Percentiles rank a stretch among this genome's conserved stretches.
These are phyloP conservation scores for Octonoba sinensis DNA, from an alignment of 2,888 invertebrate species.

Conservation along the genomic window DNA sequence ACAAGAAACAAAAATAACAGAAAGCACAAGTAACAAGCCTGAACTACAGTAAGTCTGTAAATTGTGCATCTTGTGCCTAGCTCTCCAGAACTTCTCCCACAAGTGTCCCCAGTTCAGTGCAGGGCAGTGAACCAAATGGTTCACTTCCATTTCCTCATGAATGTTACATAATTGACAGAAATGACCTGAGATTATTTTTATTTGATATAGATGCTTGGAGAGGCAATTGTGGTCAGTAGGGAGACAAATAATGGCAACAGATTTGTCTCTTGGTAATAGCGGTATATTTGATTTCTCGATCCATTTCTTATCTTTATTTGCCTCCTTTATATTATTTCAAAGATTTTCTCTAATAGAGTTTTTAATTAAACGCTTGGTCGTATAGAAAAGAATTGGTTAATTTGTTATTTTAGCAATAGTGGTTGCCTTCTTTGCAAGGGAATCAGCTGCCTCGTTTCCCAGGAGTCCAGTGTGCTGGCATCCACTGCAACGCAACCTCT, in stretches of 20 bases:
- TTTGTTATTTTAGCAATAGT: neutral
- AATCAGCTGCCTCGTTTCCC: neutral
- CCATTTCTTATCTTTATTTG: neutral
- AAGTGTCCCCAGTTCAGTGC: neutral
- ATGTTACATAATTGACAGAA: neutral
- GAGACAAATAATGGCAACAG: neutral
- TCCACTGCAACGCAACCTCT: neutral
- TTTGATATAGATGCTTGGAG: neutral
- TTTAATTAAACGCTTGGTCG: neutral
- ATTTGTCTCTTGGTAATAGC: neutral
- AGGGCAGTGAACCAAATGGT: neutral
- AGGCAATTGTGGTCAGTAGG: neutral
- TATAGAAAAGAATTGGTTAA: neutral
- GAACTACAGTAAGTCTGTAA: no score
- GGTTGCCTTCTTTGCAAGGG: neutral
- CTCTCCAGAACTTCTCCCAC: no score
- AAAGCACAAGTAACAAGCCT: no score
- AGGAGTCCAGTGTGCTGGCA: neutral
- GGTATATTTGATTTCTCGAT: neutral
- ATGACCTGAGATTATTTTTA: neutral
- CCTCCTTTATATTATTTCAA: neutral
- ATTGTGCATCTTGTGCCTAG: no score
- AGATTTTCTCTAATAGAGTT: neutral
- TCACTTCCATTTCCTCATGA: neutral
- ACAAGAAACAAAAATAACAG: no score